Evolutionary conservation across 2,888 invertebrate species (phyloP).

Genomic region (Arctia plantaginis): DNA sequence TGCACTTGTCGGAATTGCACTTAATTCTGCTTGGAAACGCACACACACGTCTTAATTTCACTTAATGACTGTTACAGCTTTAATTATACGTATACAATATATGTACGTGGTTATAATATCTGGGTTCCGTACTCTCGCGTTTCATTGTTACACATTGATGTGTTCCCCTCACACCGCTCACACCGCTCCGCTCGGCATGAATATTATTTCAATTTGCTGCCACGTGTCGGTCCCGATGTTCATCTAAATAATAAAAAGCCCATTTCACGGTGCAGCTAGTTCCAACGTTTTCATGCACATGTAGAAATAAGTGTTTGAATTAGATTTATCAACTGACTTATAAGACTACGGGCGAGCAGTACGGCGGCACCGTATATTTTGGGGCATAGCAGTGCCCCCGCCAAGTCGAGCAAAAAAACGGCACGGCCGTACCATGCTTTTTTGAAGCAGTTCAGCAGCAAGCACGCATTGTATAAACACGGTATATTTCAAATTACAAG

Average conservation of each 20-base stretch:
- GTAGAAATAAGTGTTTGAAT: background rate
- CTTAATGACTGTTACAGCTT: background rate
- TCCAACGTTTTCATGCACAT: background rate
- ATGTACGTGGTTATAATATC: background rate
- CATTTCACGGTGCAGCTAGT: constrained; percentile 18
- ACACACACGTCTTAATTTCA: background rate
- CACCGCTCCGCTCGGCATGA: constrained; percentile 1
- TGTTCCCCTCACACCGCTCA: background rate
- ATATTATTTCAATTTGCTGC: constrained; percentile 14
- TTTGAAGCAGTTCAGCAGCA: too few relatives aligned
- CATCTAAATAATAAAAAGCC: constrained; percentile 24
- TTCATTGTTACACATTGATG: background rate
- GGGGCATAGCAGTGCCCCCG: too few relatives aligned
- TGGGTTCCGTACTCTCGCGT: background rate
- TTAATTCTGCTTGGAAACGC: constrained; percentile 9
- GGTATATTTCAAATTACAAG: too few relatives aligned
- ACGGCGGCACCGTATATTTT: too few relatives aligned
- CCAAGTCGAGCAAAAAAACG: too few relatives aligned
- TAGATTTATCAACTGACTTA: background rate
- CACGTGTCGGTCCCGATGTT: constrained; percentile 23
- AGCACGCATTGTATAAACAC: too few relatives aligned
- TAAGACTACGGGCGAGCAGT: background rate
- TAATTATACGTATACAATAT: background rate
- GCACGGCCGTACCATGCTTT: too few relatives aligned
- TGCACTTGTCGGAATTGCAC: constrained; percentile 2